Base-by-base conservation (phyloP, 1,140 invertebrate species). In the Littorina saxatilis region DNA sequence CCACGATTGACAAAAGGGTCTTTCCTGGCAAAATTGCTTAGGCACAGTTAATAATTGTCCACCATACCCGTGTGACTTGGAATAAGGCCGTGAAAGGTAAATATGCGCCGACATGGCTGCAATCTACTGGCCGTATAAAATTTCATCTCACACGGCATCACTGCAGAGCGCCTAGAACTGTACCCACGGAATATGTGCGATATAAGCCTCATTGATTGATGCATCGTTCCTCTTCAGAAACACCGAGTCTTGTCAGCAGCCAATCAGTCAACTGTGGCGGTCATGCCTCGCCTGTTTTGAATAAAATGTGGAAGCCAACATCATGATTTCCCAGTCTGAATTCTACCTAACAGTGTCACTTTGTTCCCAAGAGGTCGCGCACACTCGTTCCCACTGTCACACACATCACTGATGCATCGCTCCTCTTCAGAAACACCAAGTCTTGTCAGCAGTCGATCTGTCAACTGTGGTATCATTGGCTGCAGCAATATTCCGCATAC, bases 381-480 rank as follows among this genome's bases (percentile, higher is more conserved):
- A 20, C 17, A 4, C 27, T 73, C 43, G 11, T 32, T 7, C 5
- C 47, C 70, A 73, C 29, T n/a, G 1, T 23, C 17, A 23, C 29
- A n/a, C 39, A 73, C 70, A 32, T 50, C 5, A 1, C 9, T n/a
- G 3, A 84, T 80, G n/a, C 75, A 79, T 66, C 90, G 81, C 61
- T 84, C 52, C 40, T 86, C 73, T 7, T 77, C 9, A 0, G 85
- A 58, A 29, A 93, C 87, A 39, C 89, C 89, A n/a, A 94, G 81
- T 83, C 90, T 89, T n/a, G 91, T 86, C 77, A 98, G 92, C 23
- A 94, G 75, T 83, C 93, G 94, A 20, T 89, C 88, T 0, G 95
- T 91, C 80, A 98, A 88, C 70, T 93, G 93, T 17, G 98, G 98
- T 74, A 98, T 94, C 40, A 99, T 94, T 1, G 98, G 98, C 68